These are phyloP conservation scores for Dryoscopus gambensis DNA, from an alignment of 2,113 vertebrate species.

Conservation along the genomic window DNA sequence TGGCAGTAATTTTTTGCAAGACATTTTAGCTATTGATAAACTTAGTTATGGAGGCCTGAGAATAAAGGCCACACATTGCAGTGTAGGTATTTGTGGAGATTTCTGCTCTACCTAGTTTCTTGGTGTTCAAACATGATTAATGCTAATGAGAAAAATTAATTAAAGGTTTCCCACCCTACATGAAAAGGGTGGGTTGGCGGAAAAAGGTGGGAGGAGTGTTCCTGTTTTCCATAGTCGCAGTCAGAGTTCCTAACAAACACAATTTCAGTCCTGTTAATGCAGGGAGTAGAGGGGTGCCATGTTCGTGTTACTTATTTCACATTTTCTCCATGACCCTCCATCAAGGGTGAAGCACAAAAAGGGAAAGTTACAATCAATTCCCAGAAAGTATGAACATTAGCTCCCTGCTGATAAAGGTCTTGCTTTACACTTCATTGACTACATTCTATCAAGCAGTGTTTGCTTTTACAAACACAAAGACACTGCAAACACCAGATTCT, in stretches of 20 bases:
- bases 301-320: not conserved
- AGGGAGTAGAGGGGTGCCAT: not conserved
- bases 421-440: not conserved
- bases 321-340: not conserved
- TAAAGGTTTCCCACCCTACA: not conserved
- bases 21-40: not conserved
- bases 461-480: not conserved
- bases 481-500: not conserved
- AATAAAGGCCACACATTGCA: not conserved
- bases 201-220: not conserved
- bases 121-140: not conserved
- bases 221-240: not conserved
- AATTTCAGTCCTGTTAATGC: not conserved
- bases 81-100: not conserved
- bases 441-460: not conserved
- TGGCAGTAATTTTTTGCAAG: not conserved
- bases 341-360: not conserved
- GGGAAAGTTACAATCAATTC: not conserved
- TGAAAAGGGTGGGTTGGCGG: not conserved
- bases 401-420: not conserved
- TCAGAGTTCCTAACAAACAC: not conserved
- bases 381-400: not conserved
- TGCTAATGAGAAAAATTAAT: not conserved
- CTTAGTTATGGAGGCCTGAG: not conserved
- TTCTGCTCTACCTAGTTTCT: not conserved